Evolutionary conservation across 2,797 vertebrate species (phyloP), one percentile per base, ranked within the genome.

Genomic region (Galagoides demidoff): DNA sequence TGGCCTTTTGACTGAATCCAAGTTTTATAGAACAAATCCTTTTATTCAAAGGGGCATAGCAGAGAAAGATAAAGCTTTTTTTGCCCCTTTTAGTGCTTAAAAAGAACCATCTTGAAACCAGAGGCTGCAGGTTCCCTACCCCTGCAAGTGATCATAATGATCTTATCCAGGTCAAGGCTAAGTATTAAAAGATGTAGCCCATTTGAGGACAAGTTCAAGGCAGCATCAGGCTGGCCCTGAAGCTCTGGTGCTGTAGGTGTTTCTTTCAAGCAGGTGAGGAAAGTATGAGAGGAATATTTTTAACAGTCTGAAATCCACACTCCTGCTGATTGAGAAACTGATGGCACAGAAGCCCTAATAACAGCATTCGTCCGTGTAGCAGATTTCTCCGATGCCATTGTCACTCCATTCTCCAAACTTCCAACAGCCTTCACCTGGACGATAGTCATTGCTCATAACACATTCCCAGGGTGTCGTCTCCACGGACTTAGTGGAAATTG

Each of bases 321-420:
- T 73, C 10, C 19, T 34, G 34, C 27, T 59, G 29, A 43, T 4
- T 22, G 79, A 81, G 43, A 85, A 52, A 23, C 2, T 2, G 1
- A 19, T 31, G 29, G 3, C 7, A 43, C 1, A 70, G 64, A 77
- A 78, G 9, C 0, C 1, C 11, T 27, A 43, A 23, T 19, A 76
- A 77, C 22, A 17, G 25, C 4, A 25, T 5, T 2, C 25, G 37
- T 66, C 29, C 63, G 1, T 12, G 3, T 9, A 1, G 66, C 11
- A 4, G 0, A 45, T n/a, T 57, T 66, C 13, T 55, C 39, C 71
- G 16, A 16, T 1, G 9, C 13, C 27, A 6, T 4, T 9, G 29
- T 16, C 7, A 2, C 23, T 13, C 0, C 16, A 2, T 16, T 27
- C n/a, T 7, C 68, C 10, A 19, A n/a, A 7, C 10, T 3, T 77